Conservation (phyloP, 2,797 vertebrate species). For the Myotis planiceps region DNA sequence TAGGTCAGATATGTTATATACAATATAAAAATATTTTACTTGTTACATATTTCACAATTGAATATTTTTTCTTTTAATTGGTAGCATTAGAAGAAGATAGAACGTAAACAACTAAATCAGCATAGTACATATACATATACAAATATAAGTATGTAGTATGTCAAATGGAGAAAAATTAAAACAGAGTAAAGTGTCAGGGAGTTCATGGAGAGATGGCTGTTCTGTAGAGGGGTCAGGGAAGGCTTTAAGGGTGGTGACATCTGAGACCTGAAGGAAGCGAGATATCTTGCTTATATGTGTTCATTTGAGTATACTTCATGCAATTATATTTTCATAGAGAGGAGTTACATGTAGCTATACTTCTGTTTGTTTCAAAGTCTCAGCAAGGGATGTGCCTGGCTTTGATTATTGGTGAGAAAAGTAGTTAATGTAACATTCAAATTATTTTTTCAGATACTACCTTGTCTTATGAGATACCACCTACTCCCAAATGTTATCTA, state of each 20-base stretch:
- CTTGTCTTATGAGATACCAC: constrained; percentile 26
- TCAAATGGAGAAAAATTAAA: no score
- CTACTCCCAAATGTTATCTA: constrained; percentile 48
- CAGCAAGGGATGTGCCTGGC: not conserved
- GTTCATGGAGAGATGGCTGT: no score
- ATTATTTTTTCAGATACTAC: constrained; percentile 31
- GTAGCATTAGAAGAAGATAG: not conserved
- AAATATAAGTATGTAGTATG: no score
- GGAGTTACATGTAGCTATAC: not conserved
- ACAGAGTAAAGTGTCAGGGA: no score
- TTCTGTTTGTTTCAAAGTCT: not conserved
- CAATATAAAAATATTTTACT: not conserved
- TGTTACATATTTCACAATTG: not conserved
- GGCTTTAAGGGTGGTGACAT: no score
- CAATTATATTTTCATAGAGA: not conserved
- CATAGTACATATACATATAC: no score
- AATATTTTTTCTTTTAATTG: not conserved
- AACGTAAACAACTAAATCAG: no score
- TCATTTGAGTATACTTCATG: not conserved
- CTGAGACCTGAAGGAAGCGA: no score
- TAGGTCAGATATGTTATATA: not conserved
- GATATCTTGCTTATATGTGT: not conserved
- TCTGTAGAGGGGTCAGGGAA: no score
- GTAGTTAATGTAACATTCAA: not conserved
- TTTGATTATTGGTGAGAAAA: not conserved